Evolutionary conservation across 2,113 vertebrate genomes (phyloP).

Genomic region (Trogon surrucura): DNA sequence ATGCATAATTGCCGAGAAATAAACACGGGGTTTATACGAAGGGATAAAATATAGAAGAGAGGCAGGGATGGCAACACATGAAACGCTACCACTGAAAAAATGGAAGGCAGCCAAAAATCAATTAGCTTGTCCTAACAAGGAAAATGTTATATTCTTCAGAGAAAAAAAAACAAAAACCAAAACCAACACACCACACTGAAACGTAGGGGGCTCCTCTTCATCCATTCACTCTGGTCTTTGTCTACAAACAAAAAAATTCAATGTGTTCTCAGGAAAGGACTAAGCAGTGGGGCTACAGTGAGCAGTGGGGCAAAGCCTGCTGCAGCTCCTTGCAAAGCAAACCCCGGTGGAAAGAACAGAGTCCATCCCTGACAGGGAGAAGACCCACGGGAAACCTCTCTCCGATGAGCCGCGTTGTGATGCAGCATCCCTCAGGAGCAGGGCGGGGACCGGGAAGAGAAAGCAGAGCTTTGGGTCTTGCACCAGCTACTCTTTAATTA

Average conservation of each 20-base stretch:
- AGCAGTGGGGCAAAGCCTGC: background rate
- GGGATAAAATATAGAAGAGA: background rate
- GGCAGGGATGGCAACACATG: background rate
- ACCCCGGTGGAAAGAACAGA: background rate
- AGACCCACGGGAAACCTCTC: background rate
- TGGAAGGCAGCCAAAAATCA: constrained; percentile 5
- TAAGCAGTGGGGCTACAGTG: background rate
- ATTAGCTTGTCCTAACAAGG: background rate
- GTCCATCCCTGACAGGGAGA: accelerated
- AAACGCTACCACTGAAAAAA: background rate
- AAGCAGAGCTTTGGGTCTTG: background rate
- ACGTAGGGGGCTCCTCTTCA: background rate
- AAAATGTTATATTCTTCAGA: background rate
- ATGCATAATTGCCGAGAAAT: background rate
- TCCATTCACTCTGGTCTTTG: background rate
- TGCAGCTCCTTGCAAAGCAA: background rate
- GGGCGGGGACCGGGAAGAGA: background rate
- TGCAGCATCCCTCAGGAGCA: background rate
- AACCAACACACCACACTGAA: background rate
- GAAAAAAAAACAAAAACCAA: background rate
- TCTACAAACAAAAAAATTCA: background rate
- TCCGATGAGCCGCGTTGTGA: background rate
- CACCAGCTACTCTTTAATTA: background rate
- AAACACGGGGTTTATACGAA: background rate
- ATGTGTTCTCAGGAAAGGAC: background rate